phyloP scores from a whole-genome alignment of 2,888 invertebrate species.

The Gerris lacustris region DNA sequence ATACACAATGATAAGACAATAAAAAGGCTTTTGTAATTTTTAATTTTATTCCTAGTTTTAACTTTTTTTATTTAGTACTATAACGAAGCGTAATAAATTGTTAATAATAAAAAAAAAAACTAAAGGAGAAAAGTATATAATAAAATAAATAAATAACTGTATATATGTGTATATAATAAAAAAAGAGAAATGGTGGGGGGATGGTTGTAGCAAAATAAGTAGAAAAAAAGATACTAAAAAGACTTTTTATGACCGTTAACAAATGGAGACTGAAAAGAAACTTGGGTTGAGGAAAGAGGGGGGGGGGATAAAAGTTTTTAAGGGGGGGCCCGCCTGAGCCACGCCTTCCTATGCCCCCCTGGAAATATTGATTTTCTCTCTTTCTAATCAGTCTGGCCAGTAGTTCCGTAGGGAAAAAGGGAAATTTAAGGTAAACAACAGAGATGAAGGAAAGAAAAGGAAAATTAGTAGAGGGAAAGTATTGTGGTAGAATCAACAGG shows the following conservation, averaged over 20 bases:
- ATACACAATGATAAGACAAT: too few species aligned
- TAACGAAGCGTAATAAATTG: not conserved
- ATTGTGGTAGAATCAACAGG: too few species aligned
- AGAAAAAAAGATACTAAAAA: not conserved
- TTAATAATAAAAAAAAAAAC: not conserved
- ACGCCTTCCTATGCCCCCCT: too few species aligned
- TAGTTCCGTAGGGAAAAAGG: too few species aligned
- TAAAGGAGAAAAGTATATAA: not conserved
- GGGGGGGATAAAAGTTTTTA: not conserved
- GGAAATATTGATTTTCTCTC: too few species aligned
- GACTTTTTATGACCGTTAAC: not conserved
- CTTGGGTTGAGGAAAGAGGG: not conserved
- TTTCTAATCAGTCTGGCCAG: too few species aligned
- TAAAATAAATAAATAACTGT: too few species aligned
- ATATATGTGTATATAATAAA: too few species aligned
- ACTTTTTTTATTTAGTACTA: not conserved
- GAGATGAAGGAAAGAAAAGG: too few species aligned
- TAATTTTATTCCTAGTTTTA: not conserved
- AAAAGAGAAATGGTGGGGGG: too few species aligned
- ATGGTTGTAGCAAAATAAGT: not conserved
- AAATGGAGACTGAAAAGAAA: not conserved
- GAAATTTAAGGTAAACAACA: too few species aligned
- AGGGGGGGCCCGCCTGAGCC: not conserved
- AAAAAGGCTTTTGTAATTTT: not conserved
- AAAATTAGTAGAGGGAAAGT: too few species aligned